Percentiles rank a stretch among this genome's conserved stretches.
Conservation (phyloP, 2,888 invertebrate genomes). For the Drosophila anomalata region DNA sequence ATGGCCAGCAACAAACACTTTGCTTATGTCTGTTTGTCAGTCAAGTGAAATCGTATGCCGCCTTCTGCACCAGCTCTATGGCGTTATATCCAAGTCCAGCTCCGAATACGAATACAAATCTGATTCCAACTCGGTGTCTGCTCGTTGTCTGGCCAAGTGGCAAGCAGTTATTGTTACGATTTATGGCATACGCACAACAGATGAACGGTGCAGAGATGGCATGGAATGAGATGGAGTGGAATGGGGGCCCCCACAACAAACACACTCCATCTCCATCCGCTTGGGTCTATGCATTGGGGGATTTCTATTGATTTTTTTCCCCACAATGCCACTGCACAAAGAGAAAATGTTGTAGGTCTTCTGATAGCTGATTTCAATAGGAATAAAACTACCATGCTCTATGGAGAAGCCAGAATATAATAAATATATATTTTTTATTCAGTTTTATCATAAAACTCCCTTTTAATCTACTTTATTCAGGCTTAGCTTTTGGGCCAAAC, state of each 20-base stretch:
- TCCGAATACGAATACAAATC: constrained; percentile 18
- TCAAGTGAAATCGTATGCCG: constrained; percentile 73
- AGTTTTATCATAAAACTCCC: background rate
- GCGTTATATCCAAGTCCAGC: constrained; percentile 1
- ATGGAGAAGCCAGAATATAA: background rate
- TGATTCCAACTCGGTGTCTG: constrained; percentile 51
- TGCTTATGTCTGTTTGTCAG: constrained; percentile 51
- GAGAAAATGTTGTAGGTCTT: background rate
- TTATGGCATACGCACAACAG: constrained; percentile 75
- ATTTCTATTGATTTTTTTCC: constrained; percentile 73
- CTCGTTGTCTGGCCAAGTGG: constrained; percentile 65
- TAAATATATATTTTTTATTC: no score
- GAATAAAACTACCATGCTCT: background rate
- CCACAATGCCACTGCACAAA: constrained; percentile 10
- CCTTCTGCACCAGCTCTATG: constrained; percentile 34
- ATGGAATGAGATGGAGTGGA: background rate
- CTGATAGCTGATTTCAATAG: background rate
- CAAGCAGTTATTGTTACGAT: constrained; percentile 75
- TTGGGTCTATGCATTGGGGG: constrained; percentile 23
- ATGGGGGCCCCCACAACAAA: constrained; percentile 17
- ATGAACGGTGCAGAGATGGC: constrained; percentile 50
- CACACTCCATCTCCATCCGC: constrained; percentile 36
- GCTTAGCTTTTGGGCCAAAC: background rate
- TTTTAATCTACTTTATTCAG: background rate
- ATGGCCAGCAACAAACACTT: constrained; percentile 54